These are phyloP conservation scores for Aphis craccivora DNA, from an alignment of 1,140 invertebrate species.

Conservation along the genomic window DNA sequence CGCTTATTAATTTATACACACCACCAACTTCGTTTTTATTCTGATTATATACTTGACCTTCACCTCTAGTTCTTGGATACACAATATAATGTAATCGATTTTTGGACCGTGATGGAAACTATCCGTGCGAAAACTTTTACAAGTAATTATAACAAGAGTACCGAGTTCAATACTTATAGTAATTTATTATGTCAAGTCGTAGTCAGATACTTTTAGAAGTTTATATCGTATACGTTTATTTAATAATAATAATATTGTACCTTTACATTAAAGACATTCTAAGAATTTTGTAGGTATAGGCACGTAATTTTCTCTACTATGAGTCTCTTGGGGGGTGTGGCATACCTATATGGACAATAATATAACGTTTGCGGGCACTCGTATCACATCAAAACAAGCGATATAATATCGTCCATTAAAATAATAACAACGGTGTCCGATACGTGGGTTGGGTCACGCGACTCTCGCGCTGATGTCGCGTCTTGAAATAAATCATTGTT, in stretches of 20 bases:
- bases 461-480: neutral
- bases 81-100: neutral
- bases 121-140: neutral
- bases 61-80: neutral
- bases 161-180: neutral
- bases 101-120: neutral
- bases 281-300: neutral
- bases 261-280: neutral
- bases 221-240: neutral
- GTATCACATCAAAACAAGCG: neutral
- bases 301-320: neutral
- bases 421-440: neutral
- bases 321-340: neutral
- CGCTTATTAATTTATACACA: neutral
- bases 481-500: neutral
- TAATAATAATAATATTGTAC: neutral
- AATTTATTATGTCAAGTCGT: neutral
- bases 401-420: constrained; percentile 12
- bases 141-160: neutral
- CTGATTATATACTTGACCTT: constrained; percentile 12
- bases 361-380: neutral
- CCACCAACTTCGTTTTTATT: neutral
- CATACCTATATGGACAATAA: neutral
- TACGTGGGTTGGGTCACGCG: neutral
- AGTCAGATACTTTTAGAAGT: neutral